Base-by-base conservation (phyloP, 2,113 vertebrate genomes). In the Apteryx mantelli region DNA sequence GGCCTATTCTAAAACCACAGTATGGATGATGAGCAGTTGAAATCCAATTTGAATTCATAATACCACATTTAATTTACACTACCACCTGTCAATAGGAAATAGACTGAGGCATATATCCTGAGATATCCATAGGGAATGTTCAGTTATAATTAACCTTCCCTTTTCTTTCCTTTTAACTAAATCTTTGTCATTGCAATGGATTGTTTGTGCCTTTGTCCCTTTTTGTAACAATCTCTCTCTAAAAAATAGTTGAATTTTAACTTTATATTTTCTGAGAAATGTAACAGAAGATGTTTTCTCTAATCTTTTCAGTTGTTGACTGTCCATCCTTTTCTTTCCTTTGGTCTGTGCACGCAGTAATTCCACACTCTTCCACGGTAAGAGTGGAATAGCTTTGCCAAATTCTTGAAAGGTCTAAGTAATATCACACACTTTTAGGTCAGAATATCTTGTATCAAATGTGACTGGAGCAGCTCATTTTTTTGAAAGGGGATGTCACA, bases 1-100 rank as follows among this genome's bases (percentile, higher is more conserved):
- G 90, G 86, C 75, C 92, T 98, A 93, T 97, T 98, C 95, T 97
- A 90, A 96, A 97, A 86, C 96, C 95, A 91, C 66, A 87, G 56
- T 92, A 70, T 93, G 93, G 95, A 96, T 95, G 97, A 98, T 95
- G 94, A 98, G 82, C 94, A 96, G 96, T 89, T 97, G 94, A 96
- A 98, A 98, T 97, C 77, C 95, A 98, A 97, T 98, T 98, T 98
- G 94, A 98, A 98, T 98, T 96, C 96, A 97, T 98, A 98, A 98
- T 96, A 97, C 66, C 55, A 81, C 76, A 85, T 98, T 98, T 98
- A 97, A 96, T 98, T 98, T 97, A 95, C 87, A 95, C 93, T 95
- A 80, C 95, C 96, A 98, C 98, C 97, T 98, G 98, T 98, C 97
- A 98, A 96, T 95, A 98, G 91, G 82, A 98, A 98, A 97, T 75